Base-by-base conservation (phyloP, 53 echinoderm and acorn worm genomes). In the Arbacia lixula region DNA sequence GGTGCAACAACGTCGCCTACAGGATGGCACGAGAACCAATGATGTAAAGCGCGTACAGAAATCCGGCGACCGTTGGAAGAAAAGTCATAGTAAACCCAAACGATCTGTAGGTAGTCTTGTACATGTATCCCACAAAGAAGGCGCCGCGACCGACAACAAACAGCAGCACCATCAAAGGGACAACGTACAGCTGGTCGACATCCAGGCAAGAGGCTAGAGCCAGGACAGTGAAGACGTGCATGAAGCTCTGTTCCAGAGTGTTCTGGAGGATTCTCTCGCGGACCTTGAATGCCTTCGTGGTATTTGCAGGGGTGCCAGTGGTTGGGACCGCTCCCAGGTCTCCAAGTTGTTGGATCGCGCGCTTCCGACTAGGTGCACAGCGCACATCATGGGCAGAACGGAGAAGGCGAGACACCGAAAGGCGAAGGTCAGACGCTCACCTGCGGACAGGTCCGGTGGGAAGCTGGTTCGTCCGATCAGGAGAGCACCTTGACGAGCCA, bases 201-300 rank as follows among this genome's bases (percentile, higher is more conserved):
- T 86, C 73, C 30, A 92, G 78, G 43, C 80, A 51, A 2, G 92
- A 89, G 11, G 89, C 61, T 3, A 92, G 76, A 14, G 78, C 64
- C 49, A 86, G 83, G 40, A 84, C 68, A 33, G 77, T 29, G 22
- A 86, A 41, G 22, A 89, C 84, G 71, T 92, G 89, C 58, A 86
- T 5, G 17, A 84, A 37, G 9, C 89, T 89, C 58, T 92, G 92
- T 31, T 92, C 92, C 53, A 92, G 77, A 5, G 93, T 93, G 58
- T 93, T 93, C 73, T 93, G 93, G 3, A 93, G 87, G 32, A 87
- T 85, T 20, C 90, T 84, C 20, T 87, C 77, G 20, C 40, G 27
- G 53, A 87, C 54, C 36, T 43, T 40, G 71, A 88, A 88, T 41
- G 37, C 34, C 73, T 51, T 46, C 39, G 63, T 53, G 50, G 62